These are phyloP conservation scores for Okamejei kenojei DNA, from an alignment of 2,797 vertebrate species.

Conservation along the genomic window DNA sequence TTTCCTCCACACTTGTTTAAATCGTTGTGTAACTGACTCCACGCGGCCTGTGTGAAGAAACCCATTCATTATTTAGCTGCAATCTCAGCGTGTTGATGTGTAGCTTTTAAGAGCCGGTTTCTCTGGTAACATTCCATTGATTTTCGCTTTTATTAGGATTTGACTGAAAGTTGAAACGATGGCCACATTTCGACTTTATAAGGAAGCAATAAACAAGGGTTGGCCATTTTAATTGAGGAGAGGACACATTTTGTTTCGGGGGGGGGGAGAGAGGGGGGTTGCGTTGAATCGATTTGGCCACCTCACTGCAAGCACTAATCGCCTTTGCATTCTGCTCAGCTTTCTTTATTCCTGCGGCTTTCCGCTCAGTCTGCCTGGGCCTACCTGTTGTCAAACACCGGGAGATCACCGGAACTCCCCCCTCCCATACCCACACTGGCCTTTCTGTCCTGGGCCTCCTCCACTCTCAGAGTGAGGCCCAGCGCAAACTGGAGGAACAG, in stretches of 20 bases:
- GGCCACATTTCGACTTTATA: background rate
- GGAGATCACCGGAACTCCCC: no score
- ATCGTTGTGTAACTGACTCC: background rate
- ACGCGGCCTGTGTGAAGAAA: background rate
- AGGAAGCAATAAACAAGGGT: background rate
- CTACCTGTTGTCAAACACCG: no score
- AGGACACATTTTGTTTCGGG: background rate
- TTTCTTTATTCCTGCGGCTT: background rate
- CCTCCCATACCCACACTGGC: no score
- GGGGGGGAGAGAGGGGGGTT: background rate
- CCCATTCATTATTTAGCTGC: slow-evolving; percentile 16
- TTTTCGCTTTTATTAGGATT: slow-evolving; percentile 10
- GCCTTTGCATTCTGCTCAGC: background rate
- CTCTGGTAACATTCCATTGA: background rate
- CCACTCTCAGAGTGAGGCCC: no score
- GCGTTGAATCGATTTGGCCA: background rate
- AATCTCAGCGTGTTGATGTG: background rate
- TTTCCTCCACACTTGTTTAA: background rate
- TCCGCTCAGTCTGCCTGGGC: no score
- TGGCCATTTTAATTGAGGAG: background rate
- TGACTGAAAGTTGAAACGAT: background rate
- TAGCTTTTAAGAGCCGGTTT: slow-evolving; percentile 30
- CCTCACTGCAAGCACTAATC: background rate
- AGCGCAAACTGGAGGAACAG: no score
- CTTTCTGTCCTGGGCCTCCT: no score